These are phyloP conservation scores for Amblyteles armatorius DNA, from an alignment of 2,888 invertebrate genomes.

Conservation along the genomic window DNA sequence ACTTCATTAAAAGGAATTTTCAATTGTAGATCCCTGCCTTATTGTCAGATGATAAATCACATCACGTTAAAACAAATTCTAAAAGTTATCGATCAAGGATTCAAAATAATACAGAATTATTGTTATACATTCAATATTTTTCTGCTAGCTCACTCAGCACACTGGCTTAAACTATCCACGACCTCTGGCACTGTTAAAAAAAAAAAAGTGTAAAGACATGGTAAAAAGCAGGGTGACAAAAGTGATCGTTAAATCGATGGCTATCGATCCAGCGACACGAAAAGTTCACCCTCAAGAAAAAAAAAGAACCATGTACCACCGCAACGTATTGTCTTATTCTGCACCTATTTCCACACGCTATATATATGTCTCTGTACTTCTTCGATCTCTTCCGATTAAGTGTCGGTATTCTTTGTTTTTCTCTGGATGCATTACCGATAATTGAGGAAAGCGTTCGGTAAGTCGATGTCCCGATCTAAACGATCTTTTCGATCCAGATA, in stretches of 20 bases:
- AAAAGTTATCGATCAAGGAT: neutral
- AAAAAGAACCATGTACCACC: conserved; percentile 16
- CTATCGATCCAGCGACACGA: conserved; percentile 8
- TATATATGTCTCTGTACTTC: conserved; percentile 43
- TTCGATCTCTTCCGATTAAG: conserved; percentile 67
- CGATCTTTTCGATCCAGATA: conserved; percentile 19
- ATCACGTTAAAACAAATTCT: conserved; percentile 3
- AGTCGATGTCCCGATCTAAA: conserved; percentile 72
- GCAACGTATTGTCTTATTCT: conserved; percentile 51
- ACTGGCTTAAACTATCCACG: conserved; percentile 71
- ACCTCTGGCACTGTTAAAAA: conserved; percentile 62
- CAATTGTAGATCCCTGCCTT: neutral
- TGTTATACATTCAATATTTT: conserved; percentile 59
- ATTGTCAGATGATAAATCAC: neutral
- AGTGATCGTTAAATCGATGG: conserved; percentile 21
- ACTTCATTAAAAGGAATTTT: neutral
- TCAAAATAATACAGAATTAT: conserved; percentile 41
- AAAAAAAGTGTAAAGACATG: conserved; percentile 12
- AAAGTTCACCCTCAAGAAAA: neutral
- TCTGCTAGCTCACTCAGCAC: conserved; percentile 71
- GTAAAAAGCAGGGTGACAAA: conserved; percentile 5
- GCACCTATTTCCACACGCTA: conserved; percentile 43
- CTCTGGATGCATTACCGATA: conserved; percentile 78
- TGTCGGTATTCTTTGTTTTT: conserved; percentile 71
- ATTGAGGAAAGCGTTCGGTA: conserved; percentile 79